Evolutionary conservation across 2,888 invertebrate species (phyloP).

Genomic region (Laspeyria flexula): DNA sequence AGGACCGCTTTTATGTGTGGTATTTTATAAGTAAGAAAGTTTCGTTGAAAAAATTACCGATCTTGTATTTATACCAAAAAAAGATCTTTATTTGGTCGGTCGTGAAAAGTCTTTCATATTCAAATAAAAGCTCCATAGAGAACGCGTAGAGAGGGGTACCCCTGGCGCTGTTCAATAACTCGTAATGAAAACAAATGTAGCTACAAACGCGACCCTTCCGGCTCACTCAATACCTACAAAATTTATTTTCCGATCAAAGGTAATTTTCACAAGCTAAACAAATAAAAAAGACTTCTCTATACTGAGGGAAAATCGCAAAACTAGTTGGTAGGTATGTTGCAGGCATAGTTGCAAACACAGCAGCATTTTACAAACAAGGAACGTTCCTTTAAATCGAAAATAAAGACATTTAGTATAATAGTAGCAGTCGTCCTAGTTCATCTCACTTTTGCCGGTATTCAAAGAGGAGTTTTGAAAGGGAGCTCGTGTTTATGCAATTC

Average conservation of each 20-base stretch:
- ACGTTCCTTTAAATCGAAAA: background rate
- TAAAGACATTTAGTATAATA: background rate
- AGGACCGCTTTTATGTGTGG: constrained; percentile 1
- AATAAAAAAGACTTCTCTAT: constrained; percentile 38
- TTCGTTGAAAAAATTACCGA: constrained; percentile 17
- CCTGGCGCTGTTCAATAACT: constrained; percentile 66
- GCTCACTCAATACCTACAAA: constrained; percentile 61
- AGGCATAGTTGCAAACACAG: background rate
- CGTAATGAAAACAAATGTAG: constrained; percentile 77
- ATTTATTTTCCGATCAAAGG: constrained; percentile 63
- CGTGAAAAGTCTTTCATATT: constrained; percentile 56
- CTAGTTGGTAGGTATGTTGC: background rate
- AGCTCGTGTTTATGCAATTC: constrained; percentile 59
- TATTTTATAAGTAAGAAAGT: constrained; percentile 15
- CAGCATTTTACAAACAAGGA: background rate
- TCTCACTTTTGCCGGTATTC: constrained; percentile 18
- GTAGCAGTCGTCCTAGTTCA: constrained; percentile 10
- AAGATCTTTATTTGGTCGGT: constrained; percentile 37
- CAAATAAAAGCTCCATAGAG: constrained; percentile 61
- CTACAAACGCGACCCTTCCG: constrained; percentile 68
- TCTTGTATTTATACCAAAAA: constrained; percentile 30
- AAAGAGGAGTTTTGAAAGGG: constrained; percentile 34
- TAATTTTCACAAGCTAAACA: constrained; percentile 59
- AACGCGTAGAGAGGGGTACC: constrained; percentile 54
- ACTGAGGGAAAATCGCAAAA: constrained; percentile 32